Conservation (phyloP, 1,140 invertebrate species). For the Drosophila ananassae region DNA sequence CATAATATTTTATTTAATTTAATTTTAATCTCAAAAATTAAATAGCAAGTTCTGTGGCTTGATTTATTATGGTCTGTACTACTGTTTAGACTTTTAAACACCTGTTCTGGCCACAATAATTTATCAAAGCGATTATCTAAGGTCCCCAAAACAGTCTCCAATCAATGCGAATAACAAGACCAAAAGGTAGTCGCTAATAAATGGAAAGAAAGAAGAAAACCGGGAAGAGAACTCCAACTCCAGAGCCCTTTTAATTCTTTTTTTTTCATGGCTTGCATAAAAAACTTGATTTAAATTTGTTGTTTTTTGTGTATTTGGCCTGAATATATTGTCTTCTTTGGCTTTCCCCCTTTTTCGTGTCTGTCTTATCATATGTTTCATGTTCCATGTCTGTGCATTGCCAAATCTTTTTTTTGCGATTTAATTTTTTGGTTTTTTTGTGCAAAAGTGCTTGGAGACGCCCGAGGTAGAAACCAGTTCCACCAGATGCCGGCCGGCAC, state of each 20-base stretch:
- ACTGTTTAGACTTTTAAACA: slow-evolving; percentile 3
- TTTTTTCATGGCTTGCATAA: slow-evolving; percentile 24
- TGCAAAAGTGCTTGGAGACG: slow-evolving; percentile 56
- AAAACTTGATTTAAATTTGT: slow-evolving; percentile 54
- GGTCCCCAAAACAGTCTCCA: background rate
- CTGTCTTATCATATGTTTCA: slow-evolving; percentile 67
- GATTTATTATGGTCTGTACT: too few relatives aligned
- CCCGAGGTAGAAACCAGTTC: slow-evolving; percentile 65
- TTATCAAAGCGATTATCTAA: slow-evolving; percentile 19
- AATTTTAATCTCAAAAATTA: too few relatives aligned
- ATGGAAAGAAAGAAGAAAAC: slow-evolving; percentile 4
- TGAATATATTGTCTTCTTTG: slow-evolving; percentile 16
- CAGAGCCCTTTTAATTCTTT: slow-evolving; percentile 4
- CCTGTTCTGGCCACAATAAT: slow-evolving; percentile 21
- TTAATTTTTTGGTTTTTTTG: slow-evolving; percentile 25
- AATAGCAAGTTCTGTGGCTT: too few relatives aligned
- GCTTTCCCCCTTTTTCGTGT: slow-evolving; percentile 42
- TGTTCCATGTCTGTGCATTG: slow-evolving; percentile 54
- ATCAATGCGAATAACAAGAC: background rate
- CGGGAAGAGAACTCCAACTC: slow-evolving; percentile 12
- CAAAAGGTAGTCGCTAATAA: slow-evolving; percentile 3
- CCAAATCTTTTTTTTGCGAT: slow-evolving; percentile 59
- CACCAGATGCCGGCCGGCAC: slow-evolving; percentile 80
- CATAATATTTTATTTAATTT: too few relatives aligned
- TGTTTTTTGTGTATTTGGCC: slow-evolving; percentile 9